These are phyloP conservation scores for Anticlea derivata DNA, from an alignment of 2,888 invertebrate genomes.

Conservation along the genomic window DNA sequence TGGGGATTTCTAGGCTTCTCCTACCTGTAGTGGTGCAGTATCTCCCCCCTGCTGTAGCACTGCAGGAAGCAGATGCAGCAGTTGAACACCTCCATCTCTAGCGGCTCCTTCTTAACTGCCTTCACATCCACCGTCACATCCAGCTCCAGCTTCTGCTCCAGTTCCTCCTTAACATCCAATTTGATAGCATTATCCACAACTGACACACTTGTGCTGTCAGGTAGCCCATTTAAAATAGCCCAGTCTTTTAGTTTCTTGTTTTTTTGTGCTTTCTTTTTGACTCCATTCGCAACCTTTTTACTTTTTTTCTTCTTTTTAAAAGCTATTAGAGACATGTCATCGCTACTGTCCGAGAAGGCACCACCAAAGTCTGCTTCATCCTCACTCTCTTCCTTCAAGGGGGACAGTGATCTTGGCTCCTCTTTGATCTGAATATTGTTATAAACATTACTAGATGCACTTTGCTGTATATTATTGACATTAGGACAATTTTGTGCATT, in stretches of 20 bases:
- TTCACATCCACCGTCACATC: constrained; percentile 23
- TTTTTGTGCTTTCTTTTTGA: constrained; percentile 43
- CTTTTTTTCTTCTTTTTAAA: constrained; percentile 59
- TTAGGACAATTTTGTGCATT: constrained; percentile 1
- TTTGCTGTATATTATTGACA: constrained; percentile 11
- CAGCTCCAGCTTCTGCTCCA: constrained; percentile 39
- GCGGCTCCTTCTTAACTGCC: constrained; percentile 46
- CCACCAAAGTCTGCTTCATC: constrained; percentile 40
- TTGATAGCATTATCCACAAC: constrained; percentile 29
- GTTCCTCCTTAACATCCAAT: constrained; percentile 34
- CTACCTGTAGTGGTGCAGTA: constrained; percentile 74
- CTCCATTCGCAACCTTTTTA: constrained; percentile 47
- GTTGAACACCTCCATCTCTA: constrained; percentile 47
- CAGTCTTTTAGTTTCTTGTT: constrained; percentile 51
- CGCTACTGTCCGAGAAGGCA: constrained; percentile 61
- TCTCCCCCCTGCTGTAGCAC: constrained; percentile 51
- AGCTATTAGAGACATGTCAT: constrained; percentile 60
- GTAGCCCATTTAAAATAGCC: constrained; percentile 39
- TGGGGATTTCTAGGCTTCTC: too few relatives aligned
- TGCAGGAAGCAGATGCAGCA: constrained; percentile 72
- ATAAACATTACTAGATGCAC: neutral
- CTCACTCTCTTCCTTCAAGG: constrained; percentile 55
- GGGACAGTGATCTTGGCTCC: constrained; percentile 49
- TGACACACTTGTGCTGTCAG: constrained; percentile 39
- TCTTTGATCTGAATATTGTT: constrained; percentile 47